Conservation (phyloP, 2,888 invertebrate species). For the Nezara viridula region DNA sequence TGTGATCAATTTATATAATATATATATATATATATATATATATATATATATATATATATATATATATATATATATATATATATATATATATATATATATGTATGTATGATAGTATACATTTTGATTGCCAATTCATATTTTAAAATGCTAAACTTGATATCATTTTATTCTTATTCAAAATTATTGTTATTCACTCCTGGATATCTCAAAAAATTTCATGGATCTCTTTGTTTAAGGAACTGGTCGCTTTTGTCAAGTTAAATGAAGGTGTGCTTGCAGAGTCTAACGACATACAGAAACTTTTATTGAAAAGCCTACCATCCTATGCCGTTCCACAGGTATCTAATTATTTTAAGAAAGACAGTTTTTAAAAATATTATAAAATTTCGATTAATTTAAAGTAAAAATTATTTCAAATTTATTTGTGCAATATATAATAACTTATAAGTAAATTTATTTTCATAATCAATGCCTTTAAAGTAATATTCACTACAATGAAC, state of each 20-base stretch:
- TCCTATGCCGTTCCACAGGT: constrained; percentile 87
- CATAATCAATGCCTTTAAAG: no score
- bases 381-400: not conserved
- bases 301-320: constrained; percentile 71
- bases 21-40: no score
- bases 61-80: no score
- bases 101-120: no score
- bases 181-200: not conserved
- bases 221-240: constrained; percentile 13
- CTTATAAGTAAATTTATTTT: no score
- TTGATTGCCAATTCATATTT: not conserved
- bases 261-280: not conserved
- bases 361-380: not conserved
- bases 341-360: constrained; percentile 49
- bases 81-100: no score
- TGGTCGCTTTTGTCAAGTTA: constrained; percentile 49
- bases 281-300: constrained; percentile 23
- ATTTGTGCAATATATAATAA: not conserved
- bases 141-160: not conserved
- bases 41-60: no score
- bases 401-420: not conserved
- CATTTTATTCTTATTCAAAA: not conserved
- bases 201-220: not conserved
- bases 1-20: no score
- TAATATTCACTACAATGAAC: no score